These are phyloP conservation scores for Drosophila gaucha DNA, from an alignment of 2,888 invertebrate genomes.

Conservation along the genomic window DNA sequence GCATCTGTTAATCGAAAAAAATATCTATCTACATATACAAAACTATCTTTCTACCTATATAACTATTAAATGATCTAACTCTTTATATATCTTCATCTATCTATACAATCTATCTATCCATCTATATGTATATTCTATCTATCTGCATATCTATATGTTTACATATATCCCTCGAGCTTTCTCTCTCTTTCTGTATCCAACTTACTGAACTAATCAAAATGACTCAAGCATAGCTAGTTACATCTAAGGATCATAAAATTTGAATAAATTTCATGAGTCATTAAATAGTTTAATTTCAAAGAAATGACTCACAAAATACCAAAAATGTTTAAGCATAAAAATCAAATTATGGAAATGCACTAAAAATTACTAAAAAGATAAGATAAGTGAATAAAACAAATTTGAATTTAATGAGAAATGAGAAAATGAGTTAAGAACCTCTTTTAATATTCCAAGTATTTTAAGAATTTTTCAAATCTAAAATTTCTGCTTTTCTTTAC, in stretches of 20 bases:
- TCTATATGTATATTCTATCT: neutral
- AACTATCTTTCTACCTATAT: neutral
- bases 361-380: neutral
- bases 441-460: neutral
- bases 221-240: no score
- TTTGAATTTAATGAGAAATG: no score
- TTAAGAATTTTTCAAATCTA: no score
- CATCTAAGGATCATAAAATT: neutral
- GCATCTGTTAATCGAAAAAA: no score
- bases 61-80: no score
- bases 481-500: no score
- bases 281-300: conserved; percentile 5
- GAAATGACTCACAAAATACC: neutral
- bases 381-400: neutral
- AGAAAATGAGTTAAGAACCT: no score
- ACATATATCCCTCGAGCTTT: neutral
- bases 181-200: neutral
- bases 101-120: neutral
- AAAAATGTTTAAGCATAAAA: neutral
- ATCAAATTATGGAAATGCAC: neutral
- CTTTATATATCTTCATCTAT: neutral
- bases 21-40: neutral
- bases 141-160: neutral
- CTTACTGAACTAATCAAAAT: no score
- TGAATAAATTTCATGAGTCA: conserved; percentile 1